Evolutionary conservation across 30 jellyfish, hydroid and myxozoan genomes (phyloP), one percentile per base, ranked within the genome.

Genomic region (Phacellophora camtschatica): DNA sequence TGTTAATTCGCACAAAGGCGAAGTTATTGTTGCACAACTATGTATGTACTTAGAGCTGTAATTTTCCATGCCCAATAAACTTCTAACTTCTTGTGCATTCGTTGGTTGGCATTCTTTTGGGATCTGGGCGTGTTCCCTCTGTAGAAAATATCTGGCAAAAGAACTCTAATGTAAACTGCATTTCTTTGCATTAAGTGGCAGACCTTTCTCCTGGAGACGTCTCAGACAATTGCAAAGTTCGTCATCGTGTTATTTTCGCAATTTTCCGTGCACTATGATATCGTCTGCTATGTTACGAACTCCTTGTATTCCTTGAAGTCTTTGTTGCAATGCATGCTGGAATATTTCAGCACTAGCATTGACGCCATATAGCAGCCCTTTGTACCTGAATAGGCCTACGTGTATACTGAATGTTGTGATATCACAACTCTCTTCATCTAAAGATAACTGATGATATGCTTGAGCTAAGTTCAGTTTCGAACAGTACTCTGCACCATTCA

Each of bases 201-300:
- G 69, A 11, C 81, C 81, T 25, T 61, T 35, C 67, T 76, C 80
- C 42, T 19, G 32, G 33, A 57, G 64, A 18, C 88, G 88, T 55
- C 58, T 46, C 25, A 76, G 79, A 57, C 27, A 61, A 46, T 76
- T 57, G 41, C 42, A 54, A 41, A 76, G 73, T 56, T 66, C 79
- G 6, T 12, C 64, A 43, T 76, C 71, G 70, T 58, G 88, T 36
- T 76, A 80, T 39, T 76, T 24, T 13, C 79, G 88, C 42, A 69
- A 18, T 57, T 18, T 76, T 8, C 81, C 88, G 46, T 33, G 62
- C 11, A 76, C 66, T 23, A 76, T 76, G 62, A 86, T 78, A 31
- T 86, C 96, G 68, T 86, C 96, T 51, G 86, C 79, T 46, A 74
- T 74, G 63, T 81, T 65, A 24, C 62, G 22, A 35, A 81, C 92